phyloP scores from a whole-genome alignment of 2,113 vertebrate species.

The Datnioides undecimradiatus region DNA sequence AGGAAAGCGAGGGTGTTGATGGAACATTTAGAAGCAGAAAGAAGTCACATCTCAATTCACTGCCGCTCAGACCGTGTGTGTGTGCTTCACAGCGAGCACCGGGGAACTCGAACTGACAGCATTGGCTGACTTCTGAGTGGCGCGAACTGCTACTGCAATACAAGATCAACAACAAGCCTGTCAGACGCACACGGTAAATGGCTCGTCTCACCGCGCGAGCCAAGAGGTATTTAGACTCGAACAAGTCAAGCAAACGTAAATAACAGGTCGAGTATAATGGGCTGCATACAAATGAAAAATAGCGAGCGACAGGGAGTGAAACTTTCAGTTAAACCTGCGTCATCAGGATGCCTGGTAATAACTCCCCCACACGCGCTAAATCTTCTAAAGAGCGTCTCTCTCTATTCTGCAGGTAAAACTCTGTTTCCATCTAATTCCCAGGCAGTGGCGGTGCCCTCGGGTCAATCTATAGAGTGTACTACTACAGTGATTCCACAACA shows the following conservation, averaged over 20 bases:
- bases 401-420: slow-evolving; percentile 33
- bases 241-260: slow-evolving; percentile 30
- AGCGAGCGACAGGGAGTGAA: neutral
- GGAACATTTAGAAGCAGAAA: slow-evolving; percentile 74
- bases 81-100: slow-evolving; percentile 55
- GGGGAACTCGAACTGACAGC: slow-evolving; percentile 69
- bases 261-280: neutral
- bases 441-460: slow-evolving; percentile 33
- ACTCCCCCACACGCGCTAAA: neutral
- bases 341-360: neutral
- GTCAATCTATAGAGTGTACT: slow-evolving; percentile 52
- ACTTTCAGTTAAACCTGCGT: neutral
- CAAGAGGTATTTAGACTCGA: slow-evolving; percentile 22
- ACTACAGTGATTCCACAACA: slow-evolving; percentile 61
- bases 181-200: slow-evolving; percentile 7
- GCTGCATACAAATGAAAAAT: neutral
- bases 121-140: slow-evolving; percentile 64
- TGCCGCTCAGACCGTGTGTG: slow-evolving; percentile 58
- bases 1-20: slow-evolving; percentile 72
- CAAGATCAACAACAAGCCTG: slow-evolving; percentile 59
- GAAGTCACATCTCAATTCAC: slow-evolving; percentile 75
- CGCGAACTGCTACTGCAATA: slow-evolving; percentile 38
- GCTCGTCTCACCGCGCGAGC: slow-evolving; percentile 9
- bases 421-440: slow-evolving; percentile 34
- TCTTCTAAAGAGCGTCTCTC: slow-evolving; percentile 14